phyloP scores from a whole-genome alignment of 2,113 vertebrate genomes.

The Grantiella picta region DNA sequence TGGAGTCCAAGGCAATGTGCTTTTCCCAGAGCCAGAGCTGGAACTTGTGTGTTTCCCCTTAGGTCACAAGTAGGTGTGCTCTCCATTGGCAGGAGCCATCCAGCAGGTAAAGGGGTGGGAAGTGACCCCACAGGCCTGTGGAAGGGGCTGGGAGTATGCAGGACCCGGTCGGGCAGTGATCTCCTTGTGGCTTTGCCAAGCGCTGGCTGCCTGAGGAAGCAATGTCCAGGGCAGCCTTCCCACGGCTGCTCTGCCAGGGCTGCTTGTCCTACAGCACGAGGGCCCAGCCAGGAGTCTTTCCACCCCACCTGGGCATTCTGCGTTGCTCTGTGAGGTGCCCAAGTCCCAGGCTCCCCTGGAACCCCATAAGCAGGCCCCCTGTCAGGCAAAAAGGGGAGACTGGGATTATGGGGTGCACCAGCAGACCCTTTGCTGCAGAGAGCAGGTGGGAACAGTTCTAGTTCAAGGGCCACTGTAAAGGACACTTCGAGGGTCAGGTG shows the following conservation, averaged over 20 bases:
- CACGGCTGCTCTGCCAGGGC: not conserved
- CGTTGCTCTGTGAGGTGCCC: not conserved
- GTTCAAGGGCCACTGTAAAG: not conserved
- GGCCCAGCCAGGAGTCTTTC: accelerated
- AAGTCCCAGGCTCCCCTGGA: not conserved
- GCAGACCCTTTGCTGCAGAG: not conserved
- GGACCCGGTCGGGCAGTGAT: not conserved
- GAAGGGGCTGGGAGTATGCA: not conserved
- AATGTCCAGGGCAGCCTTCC: accelerated
- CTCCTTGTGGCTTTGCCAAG: not conserved
- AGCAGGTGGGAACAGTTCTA: not conserved
- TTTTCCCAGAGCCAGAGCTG: not conserved
- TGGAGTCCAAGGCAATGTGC: not conserved
- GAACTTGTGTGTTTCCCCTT: not conserved
- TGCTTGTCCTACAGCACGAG: not conserved
- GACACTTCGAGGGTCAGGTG: not conserved
- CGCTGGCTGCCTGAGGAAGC: accelerated
- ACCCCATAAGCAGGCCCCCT: accelerated
- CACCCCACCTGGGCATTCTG: not conserved
- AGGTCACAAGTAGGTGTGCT: not conserved
- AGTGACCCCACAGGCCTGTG: not conserved
- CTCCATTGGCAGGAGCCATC: accelerated
- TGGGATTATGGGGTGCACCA: not conserved
- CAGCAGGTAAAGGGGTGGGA: too few relatives aligned
- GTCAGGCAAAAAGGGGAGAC: not conserved